Conservation (phyloP, 2,888 invertebrate species). For the Nomada fabriciana region DNA sequence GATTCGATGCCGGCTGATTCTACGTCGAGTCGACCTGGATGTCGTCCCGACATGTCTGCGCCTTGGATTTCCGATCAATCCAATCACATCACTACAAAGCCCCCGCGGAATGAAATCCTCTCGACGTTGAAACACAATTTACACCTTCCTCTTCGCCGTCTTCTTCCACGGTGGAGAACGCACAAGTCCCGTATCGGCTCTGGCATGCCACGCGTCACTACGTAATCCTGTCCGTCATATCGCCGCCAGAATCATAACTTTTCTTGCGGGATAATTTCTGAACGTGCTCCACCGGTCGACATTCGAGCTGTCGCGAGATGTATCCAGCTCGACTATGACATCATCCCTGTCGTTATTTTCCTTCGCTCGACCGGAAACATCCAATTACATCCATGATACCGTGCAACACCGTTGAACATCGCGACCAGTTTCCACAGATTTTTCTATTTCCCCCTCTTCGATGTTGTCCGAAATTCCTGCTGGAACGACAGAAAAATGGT, state of each 20-base stretch:
- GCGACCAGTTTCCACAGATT: constrained; percentile 42
- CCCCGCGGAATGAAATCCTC: constrained; percentile 9
- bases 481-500: constrained; percentile 67
- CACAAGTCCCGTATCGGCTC: constrained; percentile 35
- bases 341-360: constrained; percentile 46
- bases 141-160: neutral
- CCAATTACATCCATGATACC: constrained; percentile 55
- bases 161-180: neutral
- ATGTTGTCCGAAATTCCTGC: constrained; percentile 37
- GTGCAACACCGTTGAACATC: constrained; percentile 51
- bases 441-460: constrained; percentile 19
- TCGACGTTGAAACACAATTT: constrained; percentile 38
- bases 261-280: constrained; percentile 20
- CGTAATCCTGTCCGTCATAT: constrained; percentile 63
- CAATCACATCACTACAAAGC: constrained; percentile 30
- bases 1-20: constrained; percentile 48
- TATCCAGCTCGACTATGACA: constrained; percentile 42
- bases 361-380: constrained; percentile 51
- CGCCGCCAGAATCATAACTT: constrained; percentile 27
- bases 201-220: constrained; percentile 54
- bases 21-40: constrained; percentile 57
- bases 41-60: constrained; percentile 70
- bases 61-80: constrained; percentile 51
- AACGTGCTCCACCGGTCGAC: constrained; percentile 21
- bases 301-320: constrained; percentile 34